Base-by-base conservation (phyloP, 92 coral and sea anemone genomes). In the Plumapathes pennacea region DNA sequence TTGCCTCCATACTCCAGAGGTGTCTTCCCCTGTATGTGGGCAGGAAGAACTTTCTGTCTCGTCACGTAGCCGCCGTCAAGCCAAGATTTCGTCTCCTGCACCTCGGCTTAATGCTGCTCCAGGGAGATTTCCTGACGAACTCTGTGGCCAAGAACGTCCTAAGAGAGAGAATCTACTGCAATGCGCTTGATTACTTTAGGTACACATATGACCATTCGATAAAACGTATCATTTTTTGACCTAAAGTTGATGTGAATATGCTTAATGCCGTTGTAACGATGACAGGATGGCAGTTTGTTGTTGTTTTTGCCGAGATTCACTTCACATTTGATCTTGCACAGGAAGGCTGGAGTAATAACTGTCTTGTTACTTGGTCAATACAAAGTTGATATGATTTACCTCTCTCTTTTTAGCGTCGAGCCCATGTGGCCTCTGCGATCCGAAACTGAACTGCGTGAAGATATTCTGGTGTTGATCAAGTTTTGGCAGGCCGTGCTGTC, bases 401-500 rank as follows among this genome's bases (percentile, higher is more conserved):
- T n/a, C n/a, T n/a, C n/a, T 7, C 8, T 10, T 18, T 60, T 4
- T 46, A 92, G 98, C 54, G 65, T 81, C 68, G 77, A 78, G 28
- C 89, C 81, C 45, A 76, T 79, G 81, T 92, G 98, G 96, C 98
- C 98, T 1, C 61, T 77, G 27, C 66, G 78, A 10, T 63, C 79
- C 51, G 96, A 92, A 3, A 60, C 74, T 12, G 94, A 77, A 54
- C 74, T 92, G 25, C 82, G 98, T 3, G 89, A 83, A 45, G 98
- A 92, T 22, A 72, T 92, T 25, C 77, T 60, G 33, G 85, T 85
- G 26, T 62, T 92, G 59, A 84, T 92, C 39, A 92, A 92, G 73
- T 92, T 92, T 72, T 92, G 98, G 98, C 98, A 92, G 60, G 94
- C 98, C 20, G 88, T 92, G 50, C 71, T 84, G 5, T 84, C 96